phyloP scores from a whole-genome alignment of 1,140 invertebrate genomes.

The Schlechtendalia chinensis region DNA sequence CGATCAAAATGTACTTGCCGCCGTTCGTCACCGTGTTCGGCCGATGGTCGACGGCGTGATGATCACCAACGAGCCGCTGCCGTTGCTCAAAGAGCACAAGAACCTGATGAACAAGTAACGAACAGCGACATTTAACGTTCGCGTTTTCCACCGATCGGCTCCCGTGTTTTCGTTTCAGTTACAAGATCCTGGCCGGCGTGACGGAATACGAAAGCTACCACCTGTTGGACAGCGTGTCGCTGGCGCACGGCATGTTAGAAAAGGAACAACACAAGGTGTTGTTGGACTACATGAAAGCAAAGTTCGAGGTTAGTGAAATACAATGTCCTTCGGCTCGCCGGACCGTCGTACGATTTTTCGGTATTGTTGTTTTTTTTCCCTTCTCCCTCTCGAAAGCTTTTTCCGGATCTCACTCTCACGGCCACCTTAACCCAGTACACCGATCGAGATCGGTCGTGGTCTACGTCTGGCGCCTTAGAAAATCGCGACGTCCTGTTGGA shows the following conservation, averaged over 20 bases:
- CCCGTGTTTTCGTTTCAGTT: constrained; percentile 59
- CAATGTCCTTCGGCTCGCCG: too few relatives aligned
- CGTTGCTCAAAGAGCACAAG: constrained; percentile 22
- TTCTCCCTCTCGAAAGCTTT: not conserved
- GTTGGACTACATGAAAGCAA: constrained; percentile 68
- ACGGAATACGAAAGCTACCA: constrained; percentile 85
- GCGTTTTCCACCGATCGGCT: too few relatives aligned
- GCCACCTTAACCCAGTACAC: constrained; percentile 9
- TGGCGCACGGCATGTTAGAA: constrained; percentile 77
- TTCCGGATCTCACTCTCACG: constrained; percentile 17
- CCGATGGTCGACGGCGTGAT: constrained; percentile 81
- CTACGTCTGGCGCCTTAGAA: constrained; percentile 46
- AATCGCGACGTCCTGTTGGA: constrained; percentile 51
- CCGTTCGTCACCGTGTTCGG: constrained; percentile 70
- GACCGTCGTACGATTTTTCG: too few relatives aligned
- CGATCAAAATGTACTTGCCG: constrained; percentile 63
- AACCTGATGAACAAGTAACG: constrained; percentile 10
- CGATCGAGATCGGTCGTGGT: constrained; percentile 2
- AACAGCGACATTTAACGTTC: not conserved
- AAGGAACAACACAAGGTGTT: constrained; percentile 75
- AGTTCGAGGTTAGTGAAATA: constrained; percentile 65
- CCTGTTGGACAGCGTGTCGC: constrained; percentile 71
- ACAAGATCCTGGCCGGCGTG: constrained; percentile 85
- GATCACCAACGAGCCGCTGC: constrained; percentile 70
- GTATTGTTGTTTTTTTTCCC: not conserved